phyloP scores from a whole-genome alignment of 2,113 vertebrate species.

The Halichoerus grypus region DNA sequence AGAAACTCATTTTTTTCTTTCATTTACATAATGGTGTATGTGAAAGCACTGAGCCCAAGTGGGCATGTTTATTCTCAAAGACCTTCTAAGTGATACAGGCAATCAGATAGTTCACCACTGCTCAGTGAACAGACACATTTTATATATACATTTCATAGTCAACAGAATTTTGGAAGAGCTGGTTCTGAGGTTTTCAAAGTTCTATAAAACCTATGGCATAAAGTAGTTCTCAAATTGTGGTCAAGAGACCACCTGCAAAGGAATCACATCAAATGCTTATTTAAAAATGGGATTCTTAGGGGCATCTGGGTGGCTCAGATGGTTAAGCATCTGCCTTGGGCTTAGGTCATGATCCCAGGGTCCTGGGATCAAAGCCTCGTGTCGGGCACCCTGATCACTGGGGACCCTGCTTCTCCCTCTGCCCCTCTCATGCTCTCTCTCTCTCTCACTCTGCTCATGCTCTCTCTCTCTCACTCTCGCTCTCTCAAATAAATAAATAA shows the following conservation, averaged over 20 bases:
- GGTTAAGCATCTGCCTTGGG: neutral
- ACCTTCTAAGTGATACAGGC: neutral
- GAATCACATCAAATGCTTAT: neutral
- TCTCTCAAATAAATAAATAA: neutral
- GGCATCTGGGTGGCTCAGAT: neutral
- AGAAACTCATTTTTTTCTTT: constrained; percentile 41
- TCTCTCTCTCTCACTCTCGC: neutral
- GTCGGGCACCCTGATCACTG: neutral
- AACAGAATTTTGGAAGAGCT: neutral
- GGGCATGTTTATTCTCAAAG: constrained; percentile 27
- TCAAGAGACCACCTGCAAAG: neutral
- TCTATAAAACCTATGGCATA: neutral
- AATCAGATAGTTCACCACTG: neutral
- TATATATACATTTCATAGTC: constrained; percentile 14
- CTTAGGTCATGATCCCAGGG: neutral
- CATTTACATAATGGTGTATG: constrained; percentile 1
- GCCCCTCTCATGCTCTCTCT: neutral
- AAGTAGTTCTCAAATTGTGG: neutral
- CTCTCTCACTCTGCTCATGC: no score
- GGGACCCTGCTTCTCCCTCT: neutral
- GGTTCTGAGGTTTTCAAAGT: neutral
- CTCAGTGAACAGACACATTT: constrained; percentile 10
- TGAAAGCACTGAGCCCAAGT: neutral
- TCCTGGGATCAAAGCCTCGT: neutral
- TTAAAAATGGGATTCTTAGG: neutral